Percentiles rank a stretch among this genome's conserved stretches.
These are phyloP conservation scores for Saccostrea cuccullata DNA, from an alignment of 1,140 invertebrate species.

Conservation along the genomic window DNA sequence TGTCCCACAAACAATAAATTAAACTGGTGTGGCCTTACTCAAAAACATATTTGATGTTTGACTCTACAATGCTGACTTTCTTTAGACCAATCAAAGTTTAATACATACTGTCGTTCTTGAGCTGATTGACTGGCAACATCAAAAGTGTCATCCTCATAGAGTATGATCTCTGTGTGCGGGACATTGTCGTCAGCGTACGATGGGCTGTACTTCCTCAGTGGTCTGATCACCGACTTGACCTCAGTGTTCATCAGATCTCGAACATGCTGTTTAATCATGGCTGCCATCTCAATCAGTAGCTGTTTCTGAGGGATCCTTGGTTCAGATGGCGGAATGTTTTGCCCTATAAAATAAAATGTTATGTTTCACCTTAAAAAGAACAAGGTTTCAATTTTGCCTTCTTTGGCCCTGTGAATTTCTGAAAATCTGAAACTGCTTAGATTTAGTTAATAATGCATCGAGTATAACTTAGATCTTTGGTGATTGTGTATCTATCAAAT, in stretches of 20 bases:
- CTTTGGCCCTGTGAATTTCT: too few relatives aligned
- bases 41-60: too few relatives aligned
- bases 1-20: too few relatives aligned
- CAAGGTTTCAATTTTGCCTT: too few relatives aligned
- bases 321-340: slow-evolving; percentile 64
- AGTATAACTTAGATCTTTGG: too few relatives aligned
- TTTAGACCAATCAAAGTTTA: too few relatives aligned
- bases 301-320: slow-evolving; percentile 75
- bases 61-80: too few relatives aligned
- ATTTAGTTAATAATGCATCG: too few relatives aligned
- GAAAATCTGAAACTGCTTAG: too few relatives aligned
- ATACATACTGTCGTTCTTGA: slow-evolving; percentile 62
- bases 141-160: slow-evolving; percentile 71
- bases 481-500: too few relatives aligned
- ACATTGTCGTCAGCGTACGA: slow-evolving; percentile 58
- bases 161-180: slow-evolving; percentile 75
- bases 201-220: slow-evolving; percentile 72
- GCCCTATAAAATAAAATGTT: slow-evolving; percentile 45
- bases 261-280: slow-evolving; percentile 75
- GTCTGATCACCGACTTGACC: slow-evolving; percentile 73
- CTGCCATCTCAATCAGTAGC: slow-evolving; percentile 76
- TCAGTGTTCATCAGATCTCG: slow-evolving; percentile 71
- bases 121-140: slow-evolving; percentile 58
- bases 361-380: too few relatives aligned
- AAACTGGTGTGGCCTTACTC: too few relatives aligned